Base-by-base conservation (phyloP, 2,888 invertebrate genomes). In the Cataglyphis rosenhaueri region DNA sequence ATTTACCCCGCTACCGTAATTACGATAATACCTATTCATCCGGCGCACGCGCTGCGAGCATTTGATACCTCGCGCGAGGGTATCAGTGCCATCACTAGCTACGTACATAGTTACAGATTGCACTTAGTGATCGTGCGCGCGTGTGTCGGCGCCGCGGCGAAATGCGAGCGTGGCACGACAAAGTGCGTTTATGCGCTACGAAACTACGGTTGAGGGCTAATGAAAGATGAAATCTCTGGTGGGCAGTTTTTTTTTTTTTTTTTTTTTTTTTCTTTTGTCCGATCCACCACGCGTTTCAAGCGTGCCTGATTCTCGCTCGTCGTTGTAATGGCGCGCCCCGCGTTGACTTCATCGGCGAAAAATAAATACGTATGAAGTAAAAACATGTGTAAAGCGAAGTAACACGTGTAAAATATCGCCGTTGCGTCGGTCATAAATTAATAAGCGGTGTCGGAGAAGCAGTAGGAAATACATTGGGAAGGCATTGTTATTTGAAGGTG, bases 111-210 rank as follows among this genome's bases (percentile, higher is more conserved):
- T 79, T 73, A 44, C 74, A 78, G 78, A 78, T 78, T 78, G 74
- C 57, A 73, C 57, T 73, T 73, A 59, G 32, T 21, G 73, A 78
- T 85, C 48, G 48, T 81, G 81, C 61, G 83, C 82, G 65, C 70
- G 57, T 35, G 32, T 35, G 6, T 35, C 70, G 65, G 61, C 52
- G 83, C 71, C 66, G 52, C 68, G 68, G 62, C 82, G 73, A 89
- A 87, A 87, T 74, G 89, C 73, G 86, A 86, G 66, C 78, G 70
- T 76, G 64, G 83, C 86, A 83, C 88, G 83, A 48, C 83, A 78
- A 62, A 18, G 75, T 29, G 76, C 83, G 71, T 73, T 73, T 74
- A 83, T 74, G 48, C 66, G 55, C 81, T 32, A 35, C 78, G 57
- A 78, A 12, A 12, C 41, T 18, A 59, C 78, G 57, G 57, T 21